Evolutionary conservation across 2,797 vertebrate genomes (phyloP), one percentile per base, ranked within the genome.

Genomic region (Paratrypauchen microcephalus): DNA sequence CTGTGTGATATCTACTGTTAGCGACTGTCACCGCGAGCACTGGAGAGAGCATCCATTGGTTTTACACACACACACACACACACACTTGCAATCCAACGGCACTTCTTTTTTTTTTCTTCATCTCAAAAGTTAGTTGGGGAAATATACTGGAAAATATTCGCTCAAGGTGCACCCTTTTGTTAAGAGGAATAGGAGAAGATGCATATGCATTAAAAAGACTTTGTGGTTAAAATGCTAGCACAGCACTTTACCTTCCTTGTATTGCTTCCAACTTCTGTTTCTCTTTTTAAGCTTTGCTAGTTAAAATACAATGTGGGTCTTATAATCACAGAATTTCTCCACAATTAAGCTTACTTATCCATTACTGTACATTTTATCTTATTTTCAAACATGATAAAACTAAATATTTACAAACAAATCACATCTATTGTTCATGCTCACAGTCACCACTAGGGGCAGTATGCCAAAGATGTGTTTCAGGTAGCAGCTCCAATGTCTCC

Each of bases 1-100:
- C 91, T 92, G 88, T 93, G 89, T 94, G 91, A 93, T 92, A 88
- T 87, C 84, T 81, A 77, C 80, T 30, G 82, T 83, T 73, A 79
- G 84, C 82, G 81, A 86, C 80, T 82, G 81, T 87, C 86, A 90
- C 90, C 84, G 74, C 81, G 69, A 92, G 89, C 87, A 59, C 79
- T 88, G 74, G 75, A 24, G 21, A 76, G 78, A 72, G 78, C 79
- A 84, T 79, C 66, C 73, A 86, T 41, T 81, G 79, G 81, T 78
- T 84, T 81, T 39, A 6, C 71, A 69, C 78, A 65, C 45, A 28
- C 81, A 82, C 41, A 6, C 71, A 69, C 78, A 65, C 45, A 28
- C 81, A 36, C 32, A 36, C 8, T 36, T 75, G 73, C 81, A 84
- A 86, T 86, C 65, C 56, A 56, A 58, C 69, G 70, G 5, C 26